Conservation (phyloP, 2,888 invertebrate genomes). For the Drosophila niveifrons region DNA sequence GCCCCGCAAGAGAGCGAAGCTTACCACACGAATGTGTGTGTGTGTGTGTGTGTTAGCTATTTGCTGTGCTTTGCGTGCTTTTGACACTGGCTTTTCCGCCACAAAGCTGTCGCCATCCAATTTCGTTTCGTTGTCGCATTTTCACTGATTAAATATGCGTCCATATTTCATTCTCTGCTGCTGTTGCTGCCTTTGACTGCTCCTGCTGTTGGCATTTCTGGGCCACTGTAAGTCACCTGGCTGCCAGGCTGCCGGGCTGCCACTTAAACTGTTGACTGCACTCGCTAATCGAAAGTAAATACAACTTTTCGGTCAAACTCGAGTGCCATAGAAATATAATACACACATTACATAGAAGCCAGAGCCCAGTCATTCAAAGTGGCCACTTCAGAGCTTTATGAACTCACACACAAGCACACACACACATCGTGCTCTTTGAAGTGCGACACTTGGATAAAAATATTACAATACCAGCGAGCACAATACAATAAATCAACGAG, state of each 20-base stretch:
- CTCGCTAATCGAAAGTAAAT: slow-evolving; percentile 54
- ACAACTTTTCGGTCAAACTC: slow-evolving; percentile 29
- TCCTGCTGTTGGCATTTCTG: slow-evolving; percentile 24
- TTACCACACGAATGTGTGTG: not conserved
- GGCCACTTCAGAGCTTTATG: slow-evolving; percentile 64
- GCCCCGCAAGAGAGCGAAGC: slow-evolving; percentile 1
- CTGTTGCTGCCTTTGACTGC: slow-evolving; percentile 6
- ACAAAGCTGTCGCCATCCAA: slow-evolving; percentile 39
- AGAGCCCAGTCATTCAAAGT: slow-evolving; percentile 47
- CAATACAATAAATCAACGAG: slow-evolving; percentile 74
- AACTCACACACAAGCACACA: slow-evolving; percentile 35
- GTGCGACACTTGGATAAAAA: slow-evolving; percentile 57
- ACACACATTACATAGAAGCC: slow-evolving; percentile 30
- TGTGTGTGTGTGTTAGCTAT: slow-evolving; percentile 31
- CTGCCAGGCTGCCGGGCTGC: slow-evolving; percentile 25
- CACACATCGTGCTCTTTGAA: slow-evolving; percentile 21
- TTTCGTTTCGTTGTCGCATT: slow-evolving; percentile 50
- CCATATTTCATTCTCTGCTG: slow-evolving; percentile 43
- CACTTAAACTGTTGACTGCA: slow-evolving; percentile 32
- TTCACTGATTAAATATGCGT: slow-evolving; percentile 55
- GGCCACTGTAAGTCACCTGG: slow-evolving; percentile 10
- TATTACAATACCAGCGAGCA: slow-evolving; percentile 60
- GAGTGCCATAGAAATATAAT: slow-evolving; percentile 16
- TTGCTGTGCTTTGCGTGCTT: slow-evolving; percentile 50
- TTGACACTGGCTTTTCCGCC: slow-evolving; percentile 43